Evolutionary conservation across 1,140 invertebrate genomes (phyloP).

Genomic region (Dendroctonus valens): DNA sequence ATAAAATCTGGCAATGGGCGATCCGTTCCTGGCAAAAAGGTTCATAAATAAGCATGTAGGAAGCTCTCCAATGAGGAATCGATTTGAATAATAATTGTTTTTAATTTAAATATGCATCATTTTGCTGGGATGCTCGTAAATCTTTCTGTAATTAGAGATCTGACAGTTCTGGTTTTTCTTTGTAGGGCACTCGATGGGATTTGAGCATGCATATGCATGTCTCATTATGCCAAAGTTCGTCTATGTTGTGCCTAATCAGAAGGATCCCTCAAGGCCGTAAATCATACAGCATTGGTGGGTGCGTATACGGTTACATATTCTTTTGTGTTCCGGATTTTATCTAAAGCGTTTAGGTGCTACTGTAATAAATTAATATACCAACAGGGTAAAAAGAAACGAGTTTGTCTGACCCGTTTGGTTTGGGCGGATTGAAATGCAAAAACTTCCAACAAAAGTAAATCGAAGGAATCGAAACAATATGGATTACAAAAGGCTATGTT

Average conservation of each 20-base stretch:
- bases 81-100: slow-evolving; percentile 41
- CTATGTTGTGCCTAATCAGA: background rate
- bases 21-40: slow-evolving; percentile 11
- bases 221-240: slow-evolving; percentile 39
- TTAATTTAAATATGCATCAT: slow-evolving; percentile 38
- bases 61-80: slow-evolving; percentile 33
- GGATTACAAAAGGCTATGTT: no score
- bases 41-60: slow-evolving; percentile 32
- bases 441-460: no score
- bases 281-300: slow-evolving; percentile 4
- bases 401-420: no score
- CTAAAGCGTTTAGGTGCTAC: no score
- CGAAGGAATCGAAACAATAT: no score
- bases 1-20: background rate
- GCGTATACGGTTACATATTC: no score
- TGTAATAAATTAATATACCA: no score
- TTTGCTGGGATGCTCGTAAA: slow-evolving; percentile 32
- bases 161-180: slow-evolving; percentile 26
- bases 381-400: no score
- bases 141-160: slow-evolving; percentile 39
- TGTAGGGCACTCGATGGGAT: slow-evolving; percentile 33
- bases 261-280: slow-evolving; percentile 12
- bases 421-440: no score
- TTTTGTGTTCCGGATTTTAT: no score
- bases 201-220: slow-evolving; percentile 44